These are phyloP conservation scores for Cinara cedri DNA, from an alignment of 2,888 invertebrate species.

Conservation along the genomic window DNA sequence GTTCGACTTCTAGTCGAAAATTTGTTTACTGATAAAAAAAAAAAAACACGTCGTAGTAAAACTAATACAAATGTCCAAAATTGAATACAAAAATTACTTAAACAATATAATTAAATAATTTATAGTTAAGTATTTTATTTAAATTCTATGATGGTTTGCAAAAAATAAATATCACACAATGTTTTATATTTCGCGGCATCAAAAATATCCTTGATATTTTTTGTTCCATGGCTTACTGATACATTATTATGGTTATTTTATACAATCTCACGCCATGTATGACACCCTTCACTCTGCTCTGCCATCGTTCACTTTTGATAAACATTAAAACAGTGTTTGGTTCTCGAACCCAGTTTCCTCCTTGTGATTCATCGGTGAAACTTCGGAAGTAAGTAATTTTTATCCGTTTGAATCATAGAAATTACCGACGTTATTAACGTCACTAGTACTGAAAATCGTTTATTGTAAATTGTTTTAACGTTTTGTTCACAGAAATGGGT, in stretches of 20 bases:
- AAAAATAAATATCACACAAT: too few species aligned
- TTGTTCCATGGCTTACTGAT: constrained; percentile 36
- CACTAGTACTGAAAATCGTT: neutral
- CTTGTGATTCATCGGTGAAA: neutral
- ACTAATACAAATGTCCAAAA: too few species aligned
- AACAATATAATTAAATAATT: too few species aligned
- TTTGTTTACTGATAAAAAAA: too few species aligned
- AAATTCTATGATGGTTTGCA: too few species aligned
- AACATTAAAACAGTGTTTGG: neutral
- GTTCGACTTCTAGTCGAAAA: too few species aligned
- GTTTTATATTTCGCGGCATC: neutral
- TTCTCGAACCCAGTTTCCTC: neutral
- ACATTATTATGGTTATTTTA: too few species aligned
- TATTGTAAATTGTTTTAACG: neutral
- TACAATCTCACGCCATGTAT: neutral
- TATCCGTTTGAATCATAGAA: constrained; percentile 34
- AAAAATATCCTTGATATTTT: neutral
- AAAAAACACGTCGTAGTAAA: too few species aligned
- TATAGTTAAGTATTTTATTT: too few species aligned
- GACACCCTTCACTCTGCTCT: neutral
- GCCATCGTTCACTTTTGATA: constrained; percentile 32
- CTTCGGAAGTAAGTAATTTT: constrained; percentile 29
- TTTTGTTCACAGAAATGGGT: constrained; percentile 76
- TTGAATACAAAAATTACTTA: too few species aligned
- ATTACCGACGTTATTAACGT: neutral